A percentile compares a stretch with the other conserved stretches of the same genome.
Evolutionary conservation across 2,888 invertebrate species (phyloP).

Genomic region (Pinctada fucata): DNA sequence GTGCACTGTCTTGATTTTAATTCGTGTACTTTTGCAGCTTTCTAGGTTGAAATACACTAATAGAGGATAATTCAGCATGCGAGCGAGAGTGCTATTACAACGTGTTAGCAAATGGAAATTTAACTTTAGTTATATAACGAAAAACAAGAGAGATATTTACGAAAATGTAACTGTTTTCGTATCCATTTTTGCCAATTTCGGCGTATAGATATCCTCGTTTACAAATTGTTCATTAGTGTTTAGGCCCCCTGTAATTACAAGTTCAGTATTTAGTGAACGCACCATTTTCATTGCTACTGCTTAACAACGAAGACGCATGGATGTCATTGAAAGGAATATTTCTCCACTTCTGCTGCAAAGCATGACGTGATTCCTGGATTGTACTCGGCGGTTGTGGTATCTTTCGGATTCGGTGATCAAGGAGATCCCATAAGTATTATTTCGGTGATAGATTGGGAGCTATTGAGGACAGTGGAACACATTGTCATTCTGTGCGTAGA

Average conservation of each 20-base stretch:
- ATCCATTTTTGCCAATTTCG: too few species aligned
- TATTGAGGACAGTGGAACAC: conserved; percentile 32
- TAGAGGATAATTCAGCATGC: too few species aligned
- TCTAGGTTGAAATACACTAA: too few species aligned
- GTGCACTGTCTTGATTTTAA: too few species aligned
- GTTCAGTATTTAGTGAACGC: conserved; percentile 27
- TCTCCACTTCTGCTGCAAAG: conserved; percentile 32
- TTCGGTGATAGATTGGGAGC: conserved; percentile 36
- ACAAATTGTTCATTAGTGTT: too few species aligned
- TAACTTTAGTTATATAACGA: too few species aligned
- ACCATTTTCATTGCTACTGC: conserved; percentile 20
- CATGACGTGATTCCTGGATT: conserved; percentile 21
- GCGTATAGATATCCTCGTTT: too few species aligned
- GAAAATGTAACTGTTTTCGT: too few species aligned
- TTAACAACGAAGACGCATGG: conserved; percentile 36
- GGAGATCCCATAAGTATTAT: conserved; percentile 40
- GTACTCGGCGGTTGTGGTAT: conserved; percentile 25
- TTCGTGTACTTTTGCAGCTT: too few species aligned
- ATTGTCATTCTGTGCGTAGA: conserved; percentile 8
- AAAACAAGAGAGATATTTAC: too few species aligned
- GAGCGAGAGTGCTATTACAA: too few species aligned
- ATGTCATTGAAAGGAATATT: conserved; percentile 29
- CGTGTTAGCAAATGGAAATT: too few species aligned
- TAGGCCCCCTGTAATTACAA: background rate
- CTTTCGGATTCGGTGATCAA: conserved; percentile 26